Percentiles rank a stretch among this genome's conserved stretches.
Conservation (phyloP, 2,888 invertebrate genomes). For the Smittia sp. region DNA sequence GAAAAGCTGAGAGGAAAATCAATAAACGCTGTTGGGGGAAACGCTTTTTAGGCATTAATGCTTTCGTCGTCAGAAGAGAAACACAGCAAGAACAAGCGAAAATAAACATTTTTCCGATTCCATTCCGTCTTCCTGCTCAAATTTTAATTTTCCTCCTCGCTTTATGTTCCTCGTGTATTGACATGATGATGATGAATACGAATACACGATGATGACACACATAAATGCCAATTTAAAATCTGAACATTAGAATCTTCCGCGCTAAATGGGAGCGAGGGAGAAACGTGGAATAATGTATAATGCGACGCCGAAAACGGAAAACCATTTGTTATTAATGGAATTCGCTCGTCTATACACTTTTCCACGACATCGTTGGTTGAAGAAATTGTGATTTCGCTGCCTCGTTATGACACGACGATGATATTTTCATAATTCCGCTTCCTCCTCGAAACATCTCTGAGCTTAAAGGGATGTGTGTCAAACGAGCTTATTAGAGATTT, state of each 20-base stretch:
- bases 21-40: not conserved
- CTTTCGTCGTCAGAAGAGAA: not conserved
- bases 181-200: slow-evolving; percentile 4
- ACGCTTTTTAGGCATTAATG: not conserved
- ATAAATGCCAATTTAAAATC: slow-evolving; percentile 8
- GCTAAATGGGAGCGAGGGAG: not conserved
- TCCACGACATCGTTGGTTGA: not conserved
- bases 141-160: not conserved
- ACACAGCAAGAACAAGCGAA: too few relatives aligned
- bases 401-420: not conserved
- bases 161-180: not conserved
- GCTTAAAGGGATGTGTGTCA: not conserved
- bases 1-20: slow-evolving; percentile 1
- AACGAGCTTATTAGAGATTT: not conserved
- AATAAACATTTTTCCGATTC: slow-evolving; percentile 5
- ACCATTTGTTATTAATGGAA: slow-evolving; percentile 15
- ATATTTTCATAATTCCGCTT: not conserved
- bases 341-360: not conserved
- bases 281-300: not conserved
- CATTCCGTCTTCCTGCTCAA: not conserved
- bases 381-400: not conserved
- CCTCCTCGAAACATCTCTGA: not conserved
- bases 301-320: slow-evolving; percentile 10
- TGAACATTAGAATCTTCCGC: slow-evolving; percentile 2
- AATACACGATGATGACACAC: not conserved